These are phyloP conservation scores for Harpagoxenus sublaevis DNA, from an alignment of 2,888 invertebrate species.

Conservation along the genomic window DNA sequence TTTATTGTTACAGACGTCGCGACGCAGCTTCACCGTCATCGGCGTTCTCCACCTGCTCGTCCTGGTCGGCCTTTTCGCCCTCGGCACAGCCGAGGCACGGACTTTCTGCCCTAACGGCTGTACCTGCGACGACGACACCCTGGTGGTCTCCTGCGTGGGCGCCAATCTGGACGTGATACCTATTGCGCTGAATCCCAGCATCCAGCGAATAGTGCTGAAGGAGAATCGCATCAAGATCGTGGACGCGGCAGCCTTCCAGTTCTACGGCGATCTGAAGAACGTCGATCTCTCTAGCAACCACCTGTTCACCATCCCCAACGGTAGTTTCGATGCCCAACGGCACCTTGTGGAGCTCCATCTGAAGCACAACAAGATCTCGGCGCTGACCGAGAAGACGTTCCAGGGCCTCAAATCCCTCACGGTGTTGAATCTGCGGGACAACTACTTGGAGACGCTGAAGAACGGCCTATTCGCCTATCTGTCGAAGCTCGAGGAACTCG, in stretches of 20 bases:
- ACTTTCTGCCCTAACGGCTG: slow-evolving; percentile 95
- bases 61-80: slow-evolving; percentile 67
- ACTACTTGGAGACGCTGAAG: slow-evolving; percentile 93
- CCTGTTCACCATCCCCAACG: slow-evolving; percentile 92
- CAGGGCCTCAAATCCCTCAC: slow-evolving; percentile 92
- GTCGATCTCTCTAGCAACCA: slow-evolving; percentile 95
- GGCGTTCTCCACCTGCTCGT: slow-evolving; percentile 67
- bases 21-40: slow-evolving; percentile 43
- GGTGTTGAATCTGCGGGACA: slow-evolving; percentile 93
- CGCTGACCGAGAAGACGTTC: slow-evolving; percentile 93
- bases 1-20: slow-evolving; percentile 67
- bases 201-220: slow-evolving; percentile 93
- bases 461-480: slow-evolving; percentile 92
- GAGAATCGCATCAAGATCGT: slow-evolving; percentile 96
- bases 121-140: slow-evolving; percentile 95
- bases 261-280: slow-evolving; percentile 94
- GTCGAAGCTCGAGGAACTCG: slow-evolving; percentile 93
- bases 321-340: slow-evolving; percentile 93
- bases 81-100: slow-evolving; percentile 81
- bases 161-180: slow-evolving; percentile 96
- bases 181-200: slow-evolving; percentile 96
- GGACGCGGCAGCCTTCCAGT: slow-evolving; percentile 94
- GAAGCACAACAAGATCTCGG: slow-evolving; percentile 94
- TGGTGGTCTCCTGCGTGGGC: slow-evolving; percentile 94
- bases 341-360: slow-evolving; percentile 94